Evolutionary conservation across 2,797 vertebrate genomes (phyloP).

Genomic region (Serranus cabrilla): DNA sequence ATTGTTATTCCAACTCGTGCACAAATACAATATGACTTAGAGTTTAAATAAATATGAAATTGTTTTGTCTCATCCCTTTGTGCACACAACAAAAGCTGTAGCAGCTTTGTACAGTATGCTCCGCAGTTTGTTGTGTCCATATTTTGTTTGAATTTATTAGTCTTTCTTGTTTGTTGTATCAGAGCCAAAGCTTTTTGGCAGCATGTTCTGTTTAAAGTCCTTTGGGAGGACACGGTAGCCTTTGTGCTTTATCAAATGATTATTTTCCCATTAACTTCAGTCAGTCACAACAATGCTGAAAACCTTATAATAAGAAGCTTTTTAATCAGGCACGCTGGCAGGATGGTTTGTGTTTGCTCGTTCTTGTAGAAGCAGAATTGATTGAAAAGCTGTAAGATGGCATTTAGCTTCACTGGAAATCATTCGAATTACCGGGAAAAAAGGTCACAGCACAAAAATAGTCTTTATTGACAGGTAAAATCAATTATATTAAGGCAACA

Average conservation of each 20-base stretch:
- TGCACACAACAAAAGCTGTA: not conserved
- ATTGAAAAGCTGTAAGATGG: conserved; percentile 72
- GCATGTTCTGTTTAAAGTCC: conserved; percentile 36
- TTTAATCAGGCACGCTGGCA: conserved; percentile 55
- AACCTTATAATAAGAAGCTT: conserved; percentile 58
- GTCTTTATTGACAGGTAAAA: conserved; percentile 70
- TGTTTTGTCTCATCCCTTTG: not conserved
- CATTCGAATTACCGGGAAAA: conserved; percentile 64
- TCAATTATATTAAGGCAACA: conserved; percentile 63
- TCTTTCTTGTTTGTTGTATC: conserved; percentile 46
- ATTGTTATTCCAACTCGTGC: not conserved
- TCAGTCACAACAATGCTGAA: conserved; percentile 53
- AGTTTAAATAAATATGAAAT: not conserved
- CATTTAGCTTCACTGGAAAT: conserved; percentile 67
- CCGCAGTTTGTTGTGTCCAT: conserved; percentile 17
- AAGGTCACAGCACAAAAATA: conserved; percentile 72
- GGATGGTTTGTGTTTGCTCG: conserved; percentile 69
- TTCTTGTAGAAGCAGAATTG: conserved; percentile 71
- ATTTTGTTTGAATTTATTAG: conserved; percentile 38
- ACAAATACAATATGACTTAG: not conserved
- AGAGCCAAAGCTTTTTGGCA: conserved; percentile 47
- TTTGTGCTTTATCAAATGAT: conserved; percentile 67
- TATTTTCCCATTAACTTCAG: conserved; percentile 70
- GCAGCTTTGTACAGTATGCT: not conserved
- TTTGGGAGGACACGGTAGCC: conserved; percentile 49